Base-by-base conservation (phyloP, 2,113 vertebrate species). In the Neotragus pygmaeus region DNA sequence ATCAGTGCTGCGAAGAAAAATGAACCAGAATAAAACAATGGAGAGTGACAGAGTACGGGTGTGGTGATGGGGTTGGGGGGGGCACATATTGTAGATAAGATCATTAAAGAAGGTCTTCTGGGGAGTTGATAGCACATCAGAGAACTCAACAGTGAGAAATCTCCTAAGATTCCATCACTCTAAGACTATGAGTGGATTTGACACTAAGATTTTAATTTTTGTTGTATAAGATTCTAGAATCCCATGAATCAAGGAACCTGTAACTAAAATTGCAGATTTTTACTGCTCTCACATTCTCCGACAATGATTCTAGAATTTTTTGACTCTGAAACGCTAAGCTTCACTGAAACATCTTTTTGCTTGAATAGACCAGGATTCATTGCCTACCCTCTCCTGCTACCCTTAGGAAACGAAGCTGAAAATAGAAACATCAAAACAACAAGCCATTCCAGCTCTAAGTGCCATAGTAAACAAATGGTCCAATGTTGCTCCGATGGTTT, bases 381-480 rank as follows among this genome's bases (percentile, higher is more conserved):
- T 86, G 94, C 96, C 92, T 95, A 75, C 36, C 87, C 89, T 97
- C 84, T 98, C 88, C 88, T 15, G 45, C 94, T 55, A 90, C 92
- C 95, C 96, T 94, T 96, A 96, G 94, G 97, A 97, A 97, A 95
- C 4, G 0, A 66, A 97, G 89, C 96, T 30, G 66, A 97, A 98
- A 98, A 98, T 97, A 97, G 97, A 97, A 97, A 93, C 94, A 83
- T 95, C 96, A 92, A 97, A 97, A 97, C 96, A 97, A 96, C 75
- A 90, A 97, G 60, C 95, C 90, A 96, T 97, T 96, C 55, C 75
- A 28, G 36, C 94, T 94, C 96, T 89, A 94, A 98, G 97, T 88
- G 96, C 94, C 96, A 85, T 97, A 97, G 97, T 97, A 96, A 98
- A 97, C 96, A 98, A 97, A 96, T 89, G 98, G 95, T 86, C 88